Percentiles rank a stretch among this genome's conserved stretches.
phyloP scores from a whole-genome alignment of 2,797 vertebrate species.

The Trichosurus vulpecula region DNA sequence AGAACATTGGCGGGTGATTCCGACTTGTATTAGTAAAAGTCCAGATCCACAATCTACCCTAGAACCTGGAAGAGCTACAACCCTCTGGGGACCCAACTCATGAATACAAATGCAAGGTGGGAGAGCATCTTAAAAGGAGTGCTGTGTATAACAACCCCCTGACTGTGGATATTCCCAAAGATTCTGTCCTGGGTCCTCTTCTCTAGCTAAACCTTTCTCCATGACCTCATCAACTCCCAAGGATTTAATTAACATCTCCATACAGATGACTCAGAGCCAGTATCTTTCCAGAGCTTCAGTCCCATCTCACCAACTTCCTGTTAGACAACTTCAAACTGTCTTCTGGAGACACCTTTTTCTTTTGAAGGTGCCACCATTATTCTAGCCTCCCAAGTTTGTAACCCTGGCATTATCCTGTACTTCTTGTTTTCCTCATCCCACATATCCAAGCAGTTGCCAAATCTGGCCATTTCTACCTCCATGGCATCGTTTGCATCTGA shows the following conservation, averaged over 20 bases:
- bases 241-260: background rate
- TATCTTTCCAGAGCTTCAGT: background rate
- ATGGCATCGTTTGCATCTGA: no score
- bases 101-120: background rate
- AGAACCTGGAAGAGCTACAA: background rate
- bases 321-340: background rate
- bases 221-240: no score
- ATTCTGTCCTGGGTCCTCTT: background rate
- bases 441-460: no score
- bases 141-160: background rate
- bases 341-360: background rate
- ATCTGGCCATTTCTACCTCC: no score
- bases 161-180: background rate
- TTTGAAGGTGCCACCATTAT: background rate
- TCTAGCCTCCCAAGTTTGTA: background rate
- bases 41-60: background rate
- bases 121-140: background rate
- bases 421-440: no score
- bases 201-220: background rate
- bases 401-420: background rate
- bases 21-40: background rate
- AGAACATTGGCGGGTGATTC: background rate
- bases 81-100: background rate
- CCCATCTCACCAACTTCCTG: background rate
- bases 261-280: background rate